Evolutionary conservation across 2,888 invertebrate genomes (phyloP).

Genomic region (Andrena camellia): DNA sequence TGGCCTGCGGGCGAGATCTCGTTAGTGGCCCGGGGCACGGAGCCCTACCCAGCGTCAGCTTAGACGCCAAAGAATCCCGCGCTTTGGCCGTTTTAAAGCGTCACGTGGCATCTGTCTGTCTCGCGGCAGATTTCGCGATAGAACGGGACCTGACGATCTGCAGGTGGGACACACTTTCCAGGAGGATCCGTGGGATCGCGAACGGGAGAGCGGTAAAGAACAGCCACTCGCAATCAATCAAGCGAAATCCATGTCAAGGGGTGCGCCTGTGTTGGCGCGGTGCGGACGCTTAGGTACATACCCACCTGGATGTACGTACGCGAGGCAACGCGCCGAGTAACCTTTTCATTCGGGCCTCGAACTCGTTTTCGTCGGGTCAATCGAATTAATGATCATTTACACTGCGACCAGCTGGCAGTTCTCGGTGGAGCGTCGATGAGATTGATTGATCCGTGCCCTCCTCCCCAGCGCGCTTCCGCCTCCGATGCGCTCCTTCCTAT

Average conservation of each 20-base stretch:
- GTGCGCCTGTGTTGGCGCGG: background rate
- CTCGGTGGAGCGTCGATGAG: background rate
- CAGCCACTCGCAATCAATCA: constrained; percentile 44
- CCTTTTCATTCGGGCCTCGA: constrained; percentile 20
- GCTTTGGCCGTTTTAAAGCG: no score
- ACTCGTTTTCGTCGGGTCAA: constrained; percentile 23
- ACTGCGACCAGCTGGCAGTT: background rate
- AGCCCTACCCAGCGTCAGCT: background rate
- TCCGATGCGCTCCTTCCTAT: no score
- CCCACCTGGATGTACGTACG: background rate
- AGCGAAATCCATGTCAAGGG: constrained; percentile 46
- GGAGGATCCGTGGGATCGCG: background rate
- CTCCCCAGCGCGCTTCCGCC: no score
- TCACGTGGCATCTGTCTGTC: no score
- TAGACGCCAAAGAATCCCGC: no score
- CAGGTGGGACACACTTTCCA: no score
- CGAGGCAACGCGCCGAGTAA: constrained; percentile 4
- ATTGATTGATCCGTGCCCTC: no score
- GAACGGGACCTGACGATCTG: no score
- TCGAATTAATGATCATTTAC: constrained; percentile 37
- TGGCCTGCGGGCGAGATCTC: background rate
- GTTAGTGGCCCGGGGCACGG: background rate
- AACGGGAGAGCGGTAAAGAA: background rate
- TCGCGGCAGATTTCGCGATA: no score
- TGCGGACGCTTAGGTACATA: background rate